Percentiles rank a stretch among this genome's conserved stretches.
Conservation (phyloP, 2,888 invertebrate genomes). For the Lacanobia wlatinum region DNA sequence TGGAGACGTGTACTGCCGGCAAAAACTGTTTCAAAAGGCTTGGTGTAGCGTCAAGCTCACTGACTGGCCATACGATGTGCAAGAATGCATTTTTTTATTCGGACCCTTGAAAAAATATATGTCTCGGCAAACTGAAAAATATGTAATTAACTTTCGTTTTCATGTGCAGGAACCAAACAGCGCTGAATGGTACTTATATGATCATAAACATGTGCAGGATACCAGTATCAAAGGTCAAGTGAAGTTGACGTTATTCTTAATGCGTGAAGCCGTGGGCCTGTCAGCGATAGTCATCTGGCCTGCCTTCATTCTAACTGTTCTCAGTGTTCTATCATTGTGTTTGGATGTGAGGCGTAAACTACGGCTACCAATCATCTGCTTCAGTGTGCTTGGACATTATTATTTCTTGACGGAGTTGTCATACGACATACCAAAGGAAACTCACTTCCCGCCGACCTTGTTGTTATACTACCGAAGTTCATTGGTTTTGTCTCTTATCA, state of each 20-base stretch:
- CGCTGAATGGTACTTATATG: slow-evolving; percentile 72
- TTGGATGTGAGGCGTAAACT: slow-evolving; percentile 66
- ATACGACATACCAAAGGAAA: slow-evolving; percentile 64
- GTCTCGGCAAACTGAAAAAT: background rate
- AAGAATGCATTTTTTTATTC: slow-evolving; percentile 68
- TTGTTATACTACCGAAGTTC: slow-evolving; percentile 73
- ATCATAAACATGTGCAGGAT: slow-evolving; percentile 57
- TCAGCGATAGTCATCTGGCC: slow-evolving; percentile 72
- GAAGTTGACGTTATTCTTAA: slow-evolving; percentile 68
- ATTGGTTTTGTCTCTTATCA: slow-evolving; percentile 63
- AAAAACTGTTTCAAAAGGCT: slow-evolving; percentile 26
- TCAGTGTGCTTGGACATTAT: slow-evolving; percentile 72
- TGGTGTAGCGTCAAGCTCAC: slow-evolving; percentile 65
- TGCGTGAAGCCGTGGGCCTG: slow-evolving; percentile 71
- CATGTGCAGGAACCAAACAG: background rate
- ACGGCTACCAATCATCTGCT: slow-evolving; percentile 67
- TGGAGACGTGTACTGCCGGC: slow-evolving; percentile 62
- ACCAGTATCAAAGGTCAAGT: slow-evolving; percentile 54
- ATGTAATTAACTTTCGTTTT: background rate
- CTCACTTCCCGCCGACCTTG: slow-evolving; percentile 65
- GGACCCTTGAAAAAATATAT: slow-evolving; percentile 9
- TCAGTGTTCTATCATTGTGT: slow-evolving; percentile 67
- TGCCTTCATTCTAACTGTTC: slow-evolving; percentile 63
- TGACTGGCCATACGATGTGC: slow-evolving; percentile 74
- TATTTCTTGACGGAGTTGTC: slow-evolving; percentile 64